phyloP scores from a whole-genome alignment of 1,140 invertebrate genomes.

The Eupristina koningsbergeri region DNA sequence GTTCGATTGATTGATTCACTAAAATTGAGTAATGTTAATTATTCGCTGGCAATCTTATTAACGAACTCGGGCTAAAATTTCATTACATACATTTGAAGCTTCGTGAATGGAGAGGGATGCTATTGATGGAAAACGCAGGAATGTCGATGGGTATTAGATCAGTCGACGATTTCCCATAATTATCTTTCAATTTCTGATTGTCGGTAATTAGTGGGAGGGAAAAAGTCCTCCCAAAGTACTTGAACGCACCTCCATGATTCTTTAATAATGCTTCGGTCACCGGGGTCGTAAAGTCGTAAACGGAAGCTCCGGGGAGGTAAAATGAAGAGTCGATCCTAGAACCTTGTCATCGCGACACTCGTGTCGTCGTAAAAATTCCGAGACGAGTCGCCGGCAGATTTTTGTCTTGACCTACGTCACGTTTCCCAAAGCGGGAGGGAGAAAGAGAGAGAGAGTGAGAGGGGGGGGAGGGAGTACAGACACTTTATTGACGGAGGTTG shows the following conservation, averaged over 20 bases:
- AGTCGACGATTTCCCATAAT: no score
- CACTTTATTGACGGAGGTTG: constrained; percentile 37
- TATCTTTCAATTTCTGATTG: no score
- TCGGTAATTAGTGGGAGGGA: no score
- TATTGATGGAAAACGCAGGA: neutral
- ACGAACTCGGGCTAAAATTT: neutral
- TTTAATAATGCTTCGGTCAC: neutral
- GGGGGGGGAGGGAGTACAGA: neutral
- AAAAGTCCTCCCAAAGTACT: no score
- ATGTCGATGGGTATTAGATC: no score
- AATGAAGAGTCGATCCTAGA: neutral
- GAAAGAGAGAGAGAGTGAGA: neutral
- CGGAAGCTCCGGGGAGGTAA: neutral
- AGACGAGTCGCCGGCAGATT: constrained; percentile 15
- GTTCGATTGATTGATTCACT: neutral
- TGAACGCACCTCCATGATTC: no score
- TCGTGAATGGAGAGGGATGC: no score
- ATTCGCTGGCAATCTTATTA: neutral
- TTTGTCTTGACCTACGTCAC: constrained; percentile 47
- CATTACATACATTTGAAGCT: neutral
- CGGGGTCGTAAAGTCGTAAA: no score
- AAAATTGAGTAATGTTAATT: neutral
- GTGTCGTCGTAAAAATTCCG: constrained; percentile 44
- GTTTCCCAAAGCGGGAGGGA: neutral
- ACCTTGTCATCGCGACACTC: neutral